Evolutionary conservation across 1,140 invertebrate genomes (phyloP), one percentile per base, ranked within the genome.

Genomic region (Nasonia giraulti): DNA sequence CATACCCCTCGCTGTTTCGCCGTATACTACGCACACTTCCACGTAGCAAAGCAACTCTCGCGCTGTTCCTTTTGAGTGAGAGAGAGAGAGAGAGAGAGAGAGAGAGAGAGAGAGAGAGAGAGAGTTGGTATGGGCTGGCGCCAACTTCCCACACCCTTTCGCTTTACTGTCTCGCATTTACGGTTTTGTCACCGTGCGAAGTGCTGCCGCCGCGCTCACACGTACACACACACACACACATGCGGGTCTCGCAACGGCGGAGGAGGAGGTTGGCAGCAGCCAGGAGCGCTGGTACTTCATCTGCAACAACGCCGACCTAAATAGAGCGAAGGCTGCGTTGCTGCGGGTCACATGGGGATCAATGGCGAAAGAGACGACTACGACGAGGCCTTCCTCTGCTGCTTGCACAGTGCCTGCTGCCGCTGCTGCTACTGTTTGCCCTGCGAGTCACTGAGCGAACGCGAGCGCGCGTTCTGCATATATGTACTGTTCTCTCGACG

Each of bases 151-250:
- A 37, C 44, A 7, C n/a, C 8, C 62, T n/a, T 37, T 66, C 77
- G 31, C 44, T 31, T 68, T 14, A 40, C 77, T 40, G 66, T 80
- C 75, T 77, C 75, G 75, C 69, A 12, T 71, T 62, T 62, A 62
- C 55, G 55, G 69, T 71, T 71, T 71, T 71, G 69, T 71, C 69
- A 33, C 33, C 69, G 69, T 71, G 69, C 69, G 31, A 71, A 71
- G 69, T 31, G 69, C 27, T 8, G 69, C 69, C 69, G 11, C 69
- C 27, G 10, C 68, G n/a, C 27, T 23, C 74, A 40, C 40, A 12
- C 20, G n/a, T 17, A 71, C 68, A 5, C 68, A 69, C 68, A 23
- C 68, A 4, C 20, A 1, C 68, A 17, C 68, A 27, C 11, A 69
- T 69, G n/a, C n/a, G 68, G 68, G n/a, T 31, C 0, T 10, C 4